Base-by-base conservation (phyloP, 2,888 invertebrate species). In the Dryobotodes eremita region DNA sequence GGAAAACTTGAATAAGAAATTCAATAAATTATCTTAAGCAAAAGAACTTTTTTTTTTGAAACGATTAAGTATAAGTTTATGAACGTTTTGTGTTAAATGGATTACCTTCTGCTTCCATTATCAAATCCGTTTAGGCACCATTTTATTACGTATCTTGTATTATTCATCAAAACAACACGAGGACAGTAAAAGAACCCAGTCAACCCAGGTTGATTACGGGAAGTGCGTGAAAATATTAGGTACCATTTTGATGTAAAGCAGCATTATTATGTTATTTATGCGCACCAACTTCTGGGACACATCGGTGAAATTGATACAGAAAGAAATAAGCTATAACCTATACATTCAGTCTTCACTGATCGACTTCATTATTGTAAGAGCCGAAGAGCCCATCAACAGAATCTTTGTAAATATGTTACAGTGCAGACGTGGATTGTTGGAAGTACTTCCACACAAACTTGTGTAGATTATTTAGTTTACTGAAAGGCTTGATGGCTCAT, bases 381-480 rank as follows among this genome's bases (percentile, higher is more conserved):
- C 23, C n/a, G 26, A 48, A 46, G 36, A 64, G 23, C 26, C n/a
- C 46, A 20, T 36, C 46, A 62, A 66, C 26, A 36, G 13, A 69
- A 62, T 17, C 57, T 82, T 81, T 62, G 50, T 57, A n/a, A 71
- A 42, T n/a, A 62, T 26, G 50, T 69, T 53, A 36, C 59, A 72
- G 55, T 36, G 23, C 42, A n/a, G 61, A 66, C 53, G 55, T 10
- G 53, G 31, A 23, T 66, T 75, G 53, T 68, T 68, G 2, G 26
- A n/a, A 72, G 66, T 68, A 65, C 50, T 68, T 70, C 46, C n/a
- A 55, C 50, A 80, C 48, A 68, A 81, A 73, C 26, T 77, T 84
- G 73, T 79, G 80, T 74, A 80, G 74, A 81, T 84, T 79, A 86
- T 85, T 86, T 79, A 84, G 79, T 86, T 88, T 48, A 59, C 75